Conservation (phyloP, 2,113 vertebrate genomes). For the Tylochromis polylepis region DNA sequence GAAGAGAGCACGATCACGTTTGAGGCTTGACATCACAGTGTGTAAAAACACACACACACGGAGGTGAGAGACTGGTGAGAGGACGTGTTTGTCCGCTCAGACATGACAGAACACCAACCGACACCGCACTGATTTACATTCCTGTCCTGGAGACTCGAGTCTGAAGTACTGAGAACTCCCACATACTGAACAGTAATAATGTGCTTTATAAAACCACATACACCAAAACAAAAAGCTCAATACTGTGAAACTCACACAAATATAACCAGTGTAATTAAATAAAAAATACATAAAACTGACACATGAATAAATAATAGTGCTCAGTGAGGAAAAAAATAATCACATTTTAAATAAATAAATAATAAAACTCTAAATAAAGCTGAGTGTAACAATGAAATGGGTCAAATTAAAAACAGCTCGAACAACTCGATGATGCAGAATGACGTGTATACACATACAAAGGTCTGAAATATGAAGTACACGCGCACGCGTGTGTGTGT, state of each 20-base stretch:
- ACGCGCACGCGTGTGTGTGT: too few relatives aligned
- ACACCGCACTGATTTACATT: too few relatives aligned
- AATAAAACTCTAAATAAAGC: too few relatives aligned
- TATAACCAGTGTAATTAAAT: too few relatives aligned
- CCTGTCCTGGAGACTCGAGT: too few relatives aligned
- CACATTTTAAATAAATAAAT: not conserved
- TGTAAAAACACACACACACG: not conserved
- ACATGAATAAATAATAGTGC: not conserved
- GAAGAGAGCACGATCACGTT: too few relatives aligned
- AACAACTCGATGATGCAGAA: not conserved
- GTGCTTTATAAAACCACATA: too few relatives aligned
- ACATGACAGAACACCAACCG: conserved; percentile 3
- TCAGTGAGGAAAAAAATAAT: not conserved
- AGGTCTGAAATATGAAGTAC: not conserved
- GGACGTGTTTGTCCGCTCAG: conserved; percentile 23
- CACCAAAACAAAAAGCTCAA: too few relatives aligned
- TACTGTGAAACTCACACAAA: too few relatives aligned
- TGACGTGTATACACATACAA: not conserved
- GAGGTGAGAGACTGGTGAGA: not conserved
- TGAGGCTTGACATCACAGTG: too few relatives aligned
- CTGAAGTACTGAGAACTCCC: not conserved
- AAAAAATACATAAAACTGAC: too few relatives aligned
- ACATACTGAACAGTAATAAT: too few relatives aligned
- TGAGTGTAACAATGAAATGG: not conserved
- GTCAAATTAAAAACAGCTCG: not conserved